Evolutionary conservation across 37 sponge, comb jelly and placozoan genomes (phyloP).

Genomic region (Halisarca cf. caerulea): DNA sequence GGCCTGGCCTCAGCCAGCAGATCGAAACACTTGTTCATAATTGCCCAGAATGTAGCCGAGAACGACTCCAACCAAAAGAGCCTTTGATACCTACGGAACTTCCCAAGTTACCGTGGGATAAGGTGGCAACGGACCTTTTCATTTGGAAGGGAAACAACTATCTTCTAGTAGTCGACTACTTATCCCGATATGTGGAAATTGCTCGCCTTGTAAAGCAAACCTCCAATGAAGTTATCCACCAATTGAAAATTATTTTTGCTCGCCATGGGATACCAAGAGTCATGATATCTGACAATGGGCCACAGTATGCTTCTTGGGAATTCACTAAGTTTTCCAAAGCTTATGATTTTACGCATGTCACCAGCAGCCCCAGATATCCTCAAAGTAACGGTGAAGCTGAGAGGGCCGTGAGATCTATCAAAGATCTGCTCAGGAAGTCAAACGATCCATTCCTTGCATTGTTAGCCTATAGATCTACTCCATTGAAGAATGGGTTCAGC

Average conservation of each 20-base stretch:
- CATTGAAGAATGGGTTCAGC: constrained; percentile 45
- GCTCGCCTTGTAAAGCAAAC: constrained; percentile 13
- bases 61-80: constrained; percentile 8
- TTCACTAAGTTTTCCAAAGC: constrained; percentile 35
- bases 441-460: constrained; percentile 48
- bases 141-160: constrained; percentile 29
- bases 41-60: constrained; percentile 28
- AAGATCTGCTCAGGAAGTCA: constrained; percentile 46
- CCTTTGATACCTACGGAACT: constrained; percentile 23
- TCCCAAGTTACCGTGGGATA: constrained; percentile 62
- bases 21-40: constrained; percentile 23
- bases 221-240: constrained; percentile 30
- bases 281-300: constrained; percentile 66
- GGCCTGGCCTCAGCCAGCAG: constrained; percentile 43
- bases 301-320: constrained; percentile 42
- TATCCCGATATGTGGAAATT: constrained; percentile 56
- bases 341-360: constrained; percentile 48
- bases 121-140: constrained; percentile 55
- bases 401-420: constrained; percentile 54
- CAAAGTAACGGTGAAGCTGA: constrained; percentile 76
- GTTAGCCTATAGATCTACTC: constrained; percentile 48
- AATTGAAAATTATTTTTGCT: constrained; percentile 54
- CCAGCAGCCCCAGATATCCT: constrained; percentile 54
- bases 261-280: constrained; percentile 59
- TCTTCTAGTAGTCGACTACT: constrained; percentile 59